phyloP scores from a whole-genome alignment of 2,888 invertebrate species.

The Microchrysa polita region DNA sequence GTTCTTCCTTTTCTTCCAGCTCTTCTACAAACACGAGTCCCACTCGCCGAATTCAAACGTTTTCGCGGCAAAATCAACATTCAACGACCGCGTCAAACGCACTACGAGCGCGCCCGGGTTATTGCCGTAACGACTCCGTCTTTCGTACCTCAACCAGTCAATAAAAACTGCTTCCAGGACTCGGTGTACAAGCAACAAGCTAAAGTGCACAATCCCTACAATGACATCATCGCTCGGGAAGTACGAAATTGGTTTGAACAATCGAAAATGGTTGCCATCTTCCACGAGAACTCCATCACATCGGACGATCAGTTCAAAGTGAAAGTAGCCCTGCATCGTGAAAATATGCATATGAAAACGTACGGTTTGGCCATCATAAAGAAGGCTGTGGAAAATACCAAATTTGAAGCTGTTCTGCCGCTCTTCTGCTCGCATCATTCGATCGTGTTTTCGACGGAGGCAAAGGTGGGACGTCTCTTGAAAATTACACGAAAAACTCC shows the following conservation, averaged over 20 bases:
- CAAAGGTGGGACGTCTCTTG: conserved; percentile 70
- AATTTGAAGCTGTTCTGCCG: conserved; percentile 73
- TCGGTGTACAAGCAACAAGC: conserved; percentile 53
- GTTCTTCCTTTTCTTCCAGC: conserved; percentile 57
- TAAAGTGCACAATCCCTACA: conserved; percentile 74
- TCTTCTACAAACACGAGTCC: conserved; percentile 63
- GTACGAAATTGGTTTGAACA: conserved; percentile 74
- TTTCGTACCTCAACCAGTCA: conserved; percentile 67
- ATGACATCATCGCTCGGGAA: conserved; percentile 77
- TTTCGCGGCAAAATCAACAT: conserved; percentile 82
- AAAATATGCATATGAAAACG: conserved; percentile 74
- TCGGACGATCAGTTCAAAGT: conserved; percentile 73
- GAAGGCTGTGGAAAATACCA: conserved; percentile 73
- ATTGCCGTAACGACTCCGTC: conserved; percentile 74
- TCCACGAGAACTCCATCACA: conserved; percentile 78
- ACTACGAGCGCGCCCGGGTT: conserved; percentile 74
- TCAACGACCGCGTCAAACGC: conserved; percentile 75
- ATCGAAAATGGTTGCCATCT: conserved; percentile 76
- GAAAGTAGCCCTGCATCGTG: conserved; percentile 70
- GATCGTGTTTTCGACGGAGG: conserved; percentile 76
- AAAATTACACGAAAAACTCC: conserved; percentile 76
- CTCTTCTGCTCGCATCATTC: conserved; percentile 73
- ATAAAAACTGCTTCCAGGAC: conserved; percentile 67
- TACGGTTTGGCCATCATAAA: conserved; percentile 74
- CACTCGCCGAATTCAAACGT: conserved; percentile 70